Base-by-base conservation (phyloP, 1,140 invertebrate genomes). In the Anastatus disparis region DNA sequence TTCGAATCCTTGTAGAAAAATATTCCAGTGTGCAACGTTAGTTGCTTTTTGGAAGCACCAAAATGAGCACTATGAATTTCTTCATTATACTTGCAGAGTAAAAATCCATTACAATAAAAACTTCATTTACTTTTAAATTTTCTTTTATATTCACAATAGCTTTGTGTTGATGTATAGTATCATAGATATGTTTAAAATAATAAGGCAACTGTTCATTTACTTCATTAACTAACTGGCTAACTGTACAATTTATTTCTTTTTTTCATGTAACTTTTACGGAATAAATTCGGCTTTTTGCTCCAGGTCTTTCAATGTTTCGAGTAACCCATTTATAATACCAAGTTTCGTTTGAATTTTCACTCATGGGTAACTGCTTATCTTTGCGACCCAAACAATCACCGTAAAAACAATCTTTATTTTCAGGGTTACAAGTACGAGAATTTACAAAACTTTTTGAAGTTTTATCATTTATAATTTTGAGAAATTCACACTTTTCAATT, bases 31-130 rank as follows among this genome's bases (percentile, higher is more conserved):
- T 84, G 82, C 26, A 84, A 74, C 27, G 76, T 78, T 65, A n/a
- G n/a, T 70, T 84, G 80, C 24, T 71, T 67, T 48, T 77, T 76
- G 10, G 73, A 78, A 17, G 59, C 75, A 17, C 78, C 77, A 71
- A 84, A 84, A 71, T 79, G 78, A n/a, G 71, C 72, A 29, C 74
- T 72, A 70, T 84, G 81, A 17, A 83, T 78, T 77, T 81, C 79
- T 52, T 73, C 70, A 29, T 68, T 62, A 70, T 82, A 81, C 71
- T 84, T 82, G 29, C 71, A 78, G 13, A 58, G 67, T 74, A 76
- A 68, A 83, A 83, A 65, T 82, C 80, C 53, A 81, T 75, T 53
- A 80, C 77, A 10, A 83, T 76, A 38, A 80, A 63, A 26, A 76
- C 52, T 65, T 80, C 75, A 53, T 76, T 66, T 64, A 70, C 73